Evolutionary conservation across 1,140 invertebrate genomes (phyloP).

Genomic region (Phocides pigmalion): DNA sequence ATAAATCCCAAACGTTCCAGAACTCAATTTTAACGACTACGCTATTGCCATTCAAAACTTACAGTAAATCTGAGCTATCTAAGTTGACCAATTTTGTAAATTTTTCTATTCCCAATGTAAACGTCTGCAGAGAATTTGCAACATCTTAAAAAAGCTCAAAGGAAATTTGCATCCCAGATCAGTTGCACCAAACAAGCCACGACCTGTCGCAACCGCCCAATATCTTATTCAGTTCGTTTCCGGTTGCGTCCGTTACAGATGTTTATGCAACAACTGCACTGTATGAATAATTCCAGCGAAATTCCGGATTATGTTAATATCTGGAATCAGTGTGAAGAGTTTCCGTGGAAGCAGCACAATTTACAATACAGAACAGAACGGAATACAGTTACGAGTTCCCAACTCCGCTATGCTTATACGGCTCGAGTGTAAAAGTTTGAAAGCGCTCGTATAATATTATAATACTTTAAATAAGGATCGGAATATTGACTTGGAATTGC

Average conservation of each 20-base stretch:
- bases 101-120: too few species aligned
- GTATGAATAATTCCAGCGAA: conserved; percentile 56
- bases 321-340: conserved; percentile 37
- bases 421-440: not conserved
- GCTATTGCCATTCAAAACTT: too few species aligned
- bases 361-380: conserved; percentile 25
- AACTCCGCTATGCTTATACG: conserved; percentile 6
- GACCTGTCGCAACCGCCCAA: conserved; percentile 15
- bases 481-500: conserved; percentile 18
- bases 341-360: conserved; percentile 22
- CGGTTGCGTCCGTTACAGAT: conserved; percentile 36
- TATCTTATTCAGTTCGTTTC: conserved; percentile 32
- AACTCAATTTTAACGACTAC: too few species aligned
- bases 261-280: conserved; percentile 43
- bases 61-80: too few species aligned
- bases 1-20: too few species aligned
- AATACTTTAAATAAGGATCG: conserved; percentile 8
- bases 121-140: too few species aligned
- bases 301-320: conserved; percentile 57
- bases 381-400: conserved; percentile 3
- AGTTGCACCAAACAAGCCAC: conserved; percentile 18
- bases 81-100: too few species aligned
- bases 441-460: conserved; percentile 3
- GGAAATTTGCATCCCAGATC: conserved; percentile 18
- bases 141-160: not conserved